Evolutionary conservation across 2,113 vertebrate species (phyloP).

Genomic region (Mesoclemmys tuberculata): DNA sequence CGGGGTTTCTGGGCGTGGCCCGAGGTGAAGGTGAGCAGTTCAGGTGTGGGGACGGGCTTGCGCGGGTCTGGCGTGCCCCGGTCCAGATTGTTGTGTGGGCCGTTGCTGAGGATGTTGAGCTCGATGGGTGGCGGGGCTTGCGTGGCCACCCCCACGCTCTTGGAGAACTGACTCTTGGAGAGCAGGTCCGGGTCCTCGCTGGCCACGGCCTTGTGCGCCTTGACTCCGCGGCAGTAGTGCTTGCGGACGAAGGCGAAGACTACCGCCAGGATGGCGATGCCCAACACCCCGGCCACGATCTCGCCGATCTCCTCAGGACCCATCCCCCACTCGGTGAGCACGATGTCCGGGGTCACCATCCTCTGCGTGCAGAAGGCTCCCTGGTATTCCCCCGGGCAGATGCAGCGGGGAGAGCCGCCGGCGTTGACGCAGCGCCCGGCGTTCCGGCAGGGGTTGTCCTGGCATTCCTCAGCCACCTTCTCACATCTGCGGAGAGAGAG

Average conservation of each 20-base stretch:
- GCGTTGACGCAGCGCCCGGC: constrained; percentile 78
- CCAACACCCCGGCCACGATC: constrained; percentile 75
- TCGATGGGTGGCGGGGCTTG: constrained; percentile 82
- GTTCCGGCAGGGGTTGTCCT: constrained; percentile 78
- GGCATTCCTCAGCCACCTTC: constrained; percentile 76
- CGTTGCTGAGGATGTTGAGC: constrained; percentile 81
- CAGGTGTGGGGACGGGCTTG: constrained; percentile 71
- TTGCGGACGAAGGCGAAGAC: constrained; percentile 79
- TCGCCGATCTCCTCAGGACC: constrained; percentile 83
- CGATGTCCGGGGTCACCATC: constrained; percentile 72
- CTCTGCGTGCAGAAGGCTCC: constrained; percentile 65
- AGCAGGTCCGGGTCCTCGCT: constrained; percentile 92
- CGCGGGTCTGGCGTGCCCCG: constrained; percentile 73
- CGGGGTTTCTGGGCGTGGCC: constrained; percentile 76
- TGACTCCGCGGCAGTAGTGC: constrained; percentile 77
- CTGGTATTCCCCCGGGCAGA: constrained; percentile 57
- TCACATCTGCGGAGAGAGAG: constrained; percentile 81
- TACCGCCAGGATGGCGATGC: constrained; percentile 71
- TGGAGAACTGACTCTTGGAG: constrained; percentile 82
- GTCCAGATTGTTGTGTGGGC: constrained; percentile 80
- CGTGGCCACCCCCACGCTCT: constrained; percentile 82
- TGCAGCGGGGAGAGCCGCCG: constrained; percentile 76
- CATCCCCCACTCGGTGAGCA: constrained; percentile 64
- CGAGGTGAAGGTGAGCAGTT: constrained; percentile 77
- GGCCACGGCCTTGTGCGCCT: constrained; percentile 86